Percentiles rank a stretch among this genome's conserved stretches.
phyloP scores from a whole-genome alignment of 2,797 vertebrate genomes.

The Thamnophis elegans region DNA sequence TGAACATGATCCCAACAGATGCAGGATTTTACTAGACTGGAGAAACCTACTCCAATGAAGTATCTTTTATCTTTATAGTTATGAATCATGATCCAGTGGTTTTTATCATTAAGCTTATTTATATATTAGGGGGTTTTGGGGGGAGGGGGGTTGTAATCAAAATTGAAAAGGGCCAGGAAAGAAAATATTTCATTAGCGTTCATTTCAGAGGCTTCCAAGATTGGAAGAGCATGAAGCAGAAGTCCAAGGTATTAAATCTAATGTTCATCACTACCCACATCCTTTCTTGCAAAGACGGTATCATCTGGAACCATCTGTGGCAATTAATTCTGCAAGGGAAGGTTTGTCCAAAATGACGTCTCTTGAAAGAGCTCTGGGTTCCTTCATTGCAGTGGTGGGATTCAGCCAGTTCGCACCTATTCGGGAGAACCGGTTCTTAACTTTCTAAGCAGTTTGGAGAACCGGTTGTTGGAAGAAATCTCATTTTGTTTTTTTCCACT shows the following conservation, averaged over 20 bases:
- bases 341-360: not conserved
- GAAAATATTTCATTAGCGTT: constrained; percentile 23
- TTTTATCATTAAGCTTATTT: not conserved
- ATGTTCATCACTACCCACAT: not conserved
- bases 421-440: too few relatives aligned
- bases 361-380: not conserved
- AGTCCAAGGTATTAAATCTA: not conserved
- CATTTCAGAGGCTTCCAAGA: constrained; percentile 3
- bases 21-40: not conserved
- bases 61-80: not conserved
- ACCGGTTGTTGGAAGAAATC: too few relatives aligned
- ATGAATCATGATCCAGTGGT: not conserved
- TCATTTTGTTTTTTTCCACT: too few relatives aligned
- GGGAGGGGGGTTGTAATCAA: not conserved
- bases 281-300: not conserved
- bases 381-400: not conserved
- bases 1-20: not conserved
- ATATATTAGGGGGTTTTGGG: not conserved
- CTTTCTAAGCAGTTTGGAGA: too few relatives aligned
- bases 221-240: not conserved
- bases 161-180: constrained; percentile 1
- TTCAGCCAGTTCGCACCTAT: too few relatives aligned
- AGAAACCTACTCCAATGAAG: not conserved
- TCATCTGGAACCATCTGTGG: not conserved
- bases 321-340: not conserved